These are phyloP conservation scores for Oophaga pumilio DNA, from an alignment of 2,113 vertebrate genomes.

Conservation along the genomic window DNA sequence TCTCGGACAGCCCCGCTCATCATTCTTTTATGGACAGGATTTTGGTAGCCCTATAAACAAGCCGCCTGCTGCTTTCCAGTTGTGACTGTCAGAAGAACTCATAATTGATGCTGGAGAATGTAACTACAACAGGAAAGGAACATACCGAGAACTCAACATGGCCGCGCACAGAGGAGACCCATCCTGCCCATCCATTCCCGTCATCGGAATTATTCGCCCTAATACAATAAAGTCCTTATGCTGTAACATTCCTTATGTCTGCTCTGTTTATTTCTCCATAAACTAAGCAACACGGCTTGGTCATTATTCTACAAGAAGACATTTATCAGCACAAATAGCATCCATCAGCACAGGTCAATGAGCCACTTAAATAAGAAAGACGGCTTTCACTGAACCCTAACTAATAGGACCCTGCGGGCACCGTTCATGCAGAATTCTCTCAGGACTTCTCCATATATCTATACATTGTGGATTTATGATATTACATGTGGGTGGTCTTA, in stretches of 20 bases:
- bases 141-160: conserved; percentile 19
- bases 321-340: conserved; percentile 8
- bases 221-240: conserved; percentile 32
- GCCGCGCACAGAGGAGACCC: background rate
- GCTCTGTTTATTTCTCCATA: conserved; percentile 28
- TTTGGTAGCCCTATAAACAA: conserved; percentile 5
- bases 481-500: conserved; percentile 2
- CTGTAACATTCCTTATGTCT: conserved; percentile 16
- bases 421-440: background rate
- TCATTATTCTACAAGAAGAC: conserved; percentile 31
- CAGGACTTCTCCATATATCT: background rate
- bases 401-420: background rate
- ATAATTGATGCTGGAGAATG: conserved; percentile 25
- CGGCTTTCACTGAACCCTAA: background rate
- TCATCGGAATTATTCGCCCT: conserved; percentile 17
- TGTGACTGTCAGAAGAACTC: background rate
- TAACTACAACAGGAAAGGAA: background rate
- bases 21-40: conserved; percentile 5
- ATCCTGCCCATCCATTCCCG: background rate
- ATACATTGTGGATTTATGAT: conserved; percentile 7
- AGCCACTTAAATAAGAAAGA: conserved; percentile 8
- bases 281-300: background rate
- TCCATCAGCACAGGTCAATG: conserved; percentile 8
- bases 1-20: background rate
- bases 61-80: conserved; percentile 18